Conservation (phyloP, 2,888 invertebrate genomes). For the Pteria penguin region DNA sequence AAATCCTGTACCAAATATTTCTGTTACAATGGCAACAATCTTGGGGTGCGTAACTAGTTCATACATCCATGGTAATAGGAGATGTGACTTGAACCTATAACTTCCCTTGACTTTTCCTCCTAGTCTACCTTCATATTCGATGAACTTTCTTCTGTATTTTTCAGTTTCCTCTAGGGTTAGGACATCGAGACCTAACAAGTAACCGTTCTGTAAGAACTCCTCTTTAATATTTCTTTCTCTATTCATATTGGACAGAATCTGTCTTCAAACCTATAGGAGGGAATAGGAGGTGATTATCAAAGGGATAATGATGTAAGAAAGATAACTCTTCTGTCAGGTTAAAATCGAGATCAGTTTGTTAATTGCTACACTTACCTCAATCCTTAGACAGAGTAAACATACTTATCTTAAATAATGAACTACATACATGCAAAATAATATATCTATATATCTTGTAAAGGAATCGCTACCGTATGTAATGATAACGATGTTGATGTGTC, state of each 20-base stretch:
- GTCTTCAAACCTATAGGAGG: too few relatives aligned
- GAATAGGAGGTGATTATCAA: too few relatives aligned
- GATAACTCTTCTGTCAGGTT: too few relatives aligned
- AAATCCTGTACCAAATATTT: conserved; percentile 45
- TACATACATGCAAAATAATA: background rate
- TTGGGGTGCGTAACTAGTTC: conserved; percentile 50
- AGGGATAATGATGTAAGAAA: too few relatives aligned
- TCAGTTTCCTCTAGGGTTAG: conserved; percentile 45
- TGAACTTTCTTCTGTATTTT: conserved; percentile 40
- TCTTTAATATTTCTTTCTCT: too few relatives aligned
- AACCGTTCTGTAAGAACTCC: conserved; percentile 42
- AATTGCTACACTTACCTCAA: too few relatives aligned
- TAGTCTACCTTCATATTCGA: conserved; percentile 43
- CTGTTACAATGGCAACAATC: conserved; percentile 44
- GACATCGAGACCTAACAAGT: conserved; percentile 37
- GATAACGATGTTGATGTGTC: too few relatives aligned
- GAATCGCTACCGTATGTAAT: background rate
- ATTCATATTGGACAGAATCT: too few relatives aligned
- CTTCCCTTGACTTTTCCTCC: conserved; percentile 50
- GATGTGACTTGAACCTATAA: conserved; percentile 50
- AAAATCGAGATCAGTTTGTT: too few relatives aligned
- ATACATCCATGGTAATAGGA: conserved; percentile 52
- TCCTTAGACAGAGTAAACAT: background rate
- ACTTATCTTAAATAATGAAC: background rate
- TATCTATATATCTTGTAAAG: background rate